These are phyloP conservation scores for Lontra canadensis DNA, from an alignment of 2,113 vertebrate species.

Conservation along the genomic window DNA sequence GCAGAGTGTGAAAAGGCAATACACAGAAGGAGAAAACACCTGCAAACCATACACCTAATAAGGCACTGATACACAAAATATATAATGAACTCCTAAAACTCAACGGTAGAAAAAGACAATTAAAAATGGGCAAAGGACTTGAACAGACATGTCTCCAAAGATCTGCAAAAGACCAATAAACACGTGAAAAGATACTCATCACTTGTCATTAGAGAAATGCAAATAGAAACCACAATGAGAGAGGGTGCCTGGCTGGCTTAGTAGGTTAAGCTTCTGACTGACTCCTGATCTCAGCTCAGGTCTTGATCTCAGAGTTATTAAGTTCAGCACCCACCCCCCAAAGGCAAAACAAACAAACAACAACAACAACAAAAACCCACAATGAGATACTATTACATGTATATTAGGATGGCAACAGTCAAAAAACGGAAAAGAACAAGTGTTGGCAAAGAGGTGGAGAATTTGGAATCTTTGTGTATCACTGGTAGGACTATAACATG, in stretches of 20 bases:
- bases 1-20: neutral
- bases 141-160: neutral
- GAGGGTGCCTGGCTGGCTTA: neutral
- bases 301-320: neutral
- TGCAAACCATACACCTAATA: neutral
- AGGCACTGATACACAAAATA: neutral
- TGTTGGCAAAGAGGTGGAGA: neutral
- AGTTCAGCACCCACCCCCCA: too few relatives aligned
- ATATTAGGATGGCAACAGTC: neutral
- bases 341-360: neutral
- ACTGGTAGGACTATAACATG: neutral
- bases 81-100: neutral
- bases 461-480: neutral
- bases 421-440: neutral
- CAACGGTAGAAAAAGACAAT: neutral
- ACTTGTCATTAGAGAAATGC: neutral
- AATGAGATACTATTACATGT: neutral
- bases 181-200: neutral
- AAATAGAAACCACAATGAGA: neutral
- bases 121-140: neutral
- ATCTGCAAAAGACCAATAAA: neutral
- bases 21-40: neutral
- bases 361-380: neutral
- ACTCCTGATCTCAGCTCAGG: neutral
- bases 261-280: neutral